These are phyloP conservation scores for Crambe crambe DNA, from an alignment of 37 sponge, comb jelly and placozoan genomes.

Conservation along the genomic window DNA sequence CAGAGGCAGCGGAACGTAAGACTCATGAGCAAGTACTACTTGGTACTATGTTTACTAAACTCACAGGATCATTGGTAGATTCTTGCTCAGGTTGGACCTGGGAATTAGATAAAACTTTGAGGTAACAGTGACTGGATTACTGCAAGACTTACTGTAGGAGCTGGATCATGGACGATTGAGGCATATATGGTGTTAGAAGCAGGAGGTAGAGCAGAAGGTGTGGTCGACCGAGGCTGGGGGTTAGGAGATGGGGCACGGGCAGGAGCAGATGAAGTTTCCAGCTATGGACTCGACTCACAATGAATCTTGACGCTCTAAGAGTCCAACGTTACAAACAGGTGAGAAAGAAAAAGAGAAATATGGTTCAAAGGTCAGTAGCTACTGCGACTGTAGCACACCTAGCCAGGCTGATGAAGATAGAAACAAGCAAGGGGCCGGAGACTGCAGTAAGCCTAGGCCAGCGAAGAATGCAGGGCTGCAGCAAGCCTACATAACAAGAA, in stretches of 20 bases:
- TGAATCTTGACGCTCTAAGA: no score
- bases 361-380: no score
- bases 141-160: background rate
- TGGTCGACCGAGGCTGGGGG: conserved; percentile 46
- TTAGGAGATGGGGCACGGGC: conserved; percentile 12
- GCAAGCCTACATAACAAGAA: no score
- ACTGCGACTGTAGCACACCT: no score
- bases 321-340: no score
- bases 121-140: background rate
- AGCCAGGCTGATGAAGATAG: no score
- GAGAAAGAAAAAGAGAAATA: no score
- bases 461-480: no score
- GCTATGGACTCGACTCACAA: no score
- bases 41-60: background rate
- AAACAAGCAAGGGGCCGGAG: no score
- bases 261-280: background rate
- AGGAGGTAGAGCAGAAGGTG: conserved; percentile 55
- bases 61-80: background rate
- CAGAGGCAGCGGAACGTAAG: background rate
- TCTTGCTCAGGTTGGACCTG: background rate
- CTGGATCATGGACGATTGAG: conserved; percentile 36
- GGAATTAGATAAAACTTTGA: background rate
- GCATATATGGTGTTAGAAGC: conserved; percentile 43
- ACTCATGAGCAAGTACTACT: no score
- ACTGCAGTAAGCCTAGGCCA: no score